A percentile compares a stretch with the other conserved stretches of the same genome.
phyloP scores from a whole-genome alignment of 2,797 vertebrate genomes.

The Falco concolor region DNA sequence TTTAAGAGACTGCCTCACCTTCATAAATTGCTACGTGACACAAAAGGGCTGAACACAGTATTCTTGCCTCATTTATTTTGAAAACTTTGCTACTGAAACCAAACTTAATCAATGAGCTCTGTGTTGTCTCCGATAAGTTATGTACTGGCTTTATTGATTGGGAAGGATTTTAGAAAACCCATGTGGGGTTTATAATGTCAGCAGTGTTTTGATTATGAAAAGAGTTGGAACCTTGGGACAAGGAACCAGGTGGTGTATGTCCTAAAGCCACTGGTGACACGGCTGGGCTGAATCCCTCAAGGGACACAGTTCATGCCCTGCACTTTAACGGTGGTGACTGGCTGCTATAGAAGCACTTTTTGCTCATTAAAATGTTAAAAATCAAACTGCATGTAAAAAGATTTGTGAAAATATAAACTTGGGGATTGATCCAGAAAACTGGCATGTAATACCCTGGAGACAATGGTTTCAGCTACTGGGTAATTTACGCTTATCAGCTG shows the following conservation, averaged over 20 bases:
- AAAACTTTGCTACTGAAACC: constrained; percentile 83
- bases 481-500: constrained; percentile 64
- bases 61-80: constrained; percentile 88
- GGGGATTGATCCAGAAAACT: constrained; percentile 68
- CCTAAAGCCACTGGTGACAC: constrained; percentile 86
- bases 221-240: constrained; percentile 70
- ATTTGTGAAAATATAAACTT: constrained; percentile 72
- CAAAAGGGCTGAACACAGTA: constrained; percentile 40
- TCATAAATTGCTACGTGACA: constrained; percentile 52
- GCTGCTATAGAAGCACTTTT: constrained; percentile 66
- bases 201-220: constrained; percentile 80
- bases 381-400: constrained; percentile 73
- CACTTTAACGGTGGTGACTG: constrained; percentile 71
- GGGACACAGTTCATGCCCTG: constrained; percentile 84
- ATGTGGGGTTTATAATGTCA: constrained; percentile 91
- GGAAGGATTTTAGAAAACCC: constrained; percentile 82
- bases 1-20: constrained; percentile 43
- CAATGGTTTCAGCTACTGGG: constrained; percentile 26
- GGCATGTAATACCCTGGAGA: constrained; percentile 23
- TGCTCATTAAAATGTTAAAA: constrained; percentile 80
- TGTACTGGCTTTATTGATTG: constrained; percentile 87
- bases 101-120: constrained; percentile 89
- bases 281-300: constrained; percentile 74
- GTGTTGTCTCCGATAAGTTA: constrained; percentile 84
- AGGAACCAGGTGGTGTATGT: constrained; percentile 88